These are phyloP conservation scores for Melanotus villosus DNA, from an alignment of 2,888 invertebrate species.

Conservation along the genomic window DNA sequence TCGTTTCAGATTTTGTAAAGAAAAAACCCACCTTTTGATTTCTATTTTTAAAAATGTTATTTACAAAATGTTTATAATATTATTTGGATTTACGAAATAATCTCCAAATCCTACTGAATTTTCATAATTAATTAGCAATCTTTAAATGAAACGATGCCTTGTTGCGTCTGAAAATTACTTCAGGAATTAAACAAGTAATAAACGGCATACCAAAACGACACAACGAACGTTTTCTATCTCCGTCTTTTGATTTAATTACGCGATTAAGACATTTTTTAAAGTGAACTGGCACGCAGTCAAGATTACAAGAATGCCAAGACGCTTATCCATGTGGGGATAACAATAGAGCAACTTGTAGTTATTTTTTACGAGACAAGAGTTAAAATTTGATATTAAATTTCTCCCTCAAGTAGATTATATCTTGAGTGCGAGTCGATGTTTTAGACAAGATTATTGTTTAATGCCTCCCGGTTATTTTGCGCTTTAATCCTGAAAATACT, in stretches of 20 bases:
- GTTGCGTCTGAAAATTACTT: no score
- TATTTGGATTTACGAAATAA: no score
- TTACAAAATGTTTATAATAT: no score
- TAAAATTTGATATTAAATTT: conserved; percentile 41
- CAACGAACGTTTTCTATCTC: not conserved
- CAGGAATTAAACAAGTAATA: not conserved
- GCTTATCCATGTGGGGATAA: conserved; percentile 20
- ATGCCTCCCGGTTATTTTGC: conserved; percentile 30
- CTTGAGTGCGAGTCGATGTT: conserved; percentile 42
- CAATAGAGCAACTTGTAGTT: conserved; percentile 34
- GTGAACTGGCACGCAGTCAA: conserved; percentile 34
- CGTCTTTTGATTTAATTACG: conserved; percentile 39
- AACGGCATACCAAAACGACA: no score
- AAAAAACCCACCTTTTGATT: no score
- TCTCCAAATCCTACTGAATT: no score
- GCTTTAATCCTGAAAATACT: conserved; percentile 31
- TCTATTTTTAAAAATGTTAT: no score
- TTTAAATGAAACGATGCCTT: no score
- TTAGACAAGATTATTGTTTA: conserved; percentile 42
- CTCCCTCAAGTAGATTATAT: conserved; percentile 38
- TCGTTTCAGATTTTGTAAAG: no score
- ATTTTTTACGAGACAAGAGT: conserved; percentile 37
- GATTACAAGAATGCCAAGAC: conserved; percentile 31
- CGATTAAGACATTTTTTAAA: conserved; percentile 40
- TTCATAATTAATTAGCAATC: no score